A percentile compares a stretch with the other conserved stretches of the same genome.
Evolutionary conservation across 1,140 invertebrate genomes (phyloP).

Genomic region (Zaprionus lachaisei): DNA sequence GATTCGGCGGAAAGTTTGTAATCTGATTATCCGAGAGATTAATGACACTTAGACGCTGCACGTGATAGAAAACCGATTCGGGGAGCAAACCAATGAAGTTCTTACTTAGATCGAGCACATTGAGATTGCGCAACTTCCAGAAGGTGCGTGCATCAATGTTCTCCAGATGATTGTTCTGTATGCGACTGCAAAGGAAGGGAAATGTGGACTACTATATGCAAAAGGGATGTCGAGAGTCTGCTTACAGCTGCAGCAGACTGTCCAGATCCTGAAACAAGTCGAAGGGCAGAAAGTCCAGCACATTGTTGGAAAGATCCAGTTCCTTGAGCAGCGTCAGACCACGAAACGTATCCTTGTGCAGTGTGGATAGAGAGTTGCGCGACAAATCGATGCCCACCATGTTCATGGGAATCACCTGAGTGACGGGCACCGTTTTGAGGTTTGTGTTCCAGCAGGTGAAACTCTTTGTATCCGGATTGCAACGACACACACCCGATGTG

Average conservation of each 20-base stretch:
- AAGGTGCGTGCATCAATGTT: conserved; percentile 89
- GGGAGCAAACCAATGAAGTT: conserved; percentile 89
- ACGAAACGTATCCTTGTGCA: conserved; percentile 91
- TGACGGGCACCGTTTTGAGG: conserved; percentile 87
- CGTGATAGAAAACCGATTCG: conserved; percentile 87
- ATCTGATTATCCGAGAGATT: conserved; percentile 90
- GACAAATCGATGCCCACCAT: conserved; percentile 90
- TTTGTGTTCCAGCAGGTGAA: conserved; percentile 91
- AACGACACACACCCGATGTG: conserved; percentile 88
- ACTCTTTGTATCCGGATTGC: conserved; percentile 87
- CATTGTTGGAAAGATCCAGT: conserved; percentile 92
- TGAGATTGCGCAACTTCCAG: conserved; percentile 87
- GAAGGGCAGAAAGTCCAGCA: conserved; percentile 90
- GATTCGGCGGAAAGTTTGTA: conserved; percentile 85
- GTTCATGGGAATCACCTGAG: conserved; percentile 89
- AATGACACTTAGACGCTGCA: conserved; percentile 87
- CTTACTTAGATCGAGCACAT: conserved; percentile 90
- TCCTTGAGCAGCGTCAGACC: conserved; percentile 88
- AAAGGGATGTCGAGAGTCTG: neutral
- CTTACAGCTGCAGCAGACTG: conserved; percentile 89
- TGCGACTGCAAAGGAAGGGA: conserved; percentile 86
- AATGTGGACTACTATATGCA: no score
- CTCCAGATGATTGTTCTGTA: conserved; percentile 90
- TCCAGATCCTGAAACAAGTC: conserved; percentile 90
- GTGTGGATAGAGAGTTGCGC: conserved; percentile 88